phyloP scores from a whole-genome alignment of 2,888 invertebrate genomes.

The Papilio demoleus region DNA sequence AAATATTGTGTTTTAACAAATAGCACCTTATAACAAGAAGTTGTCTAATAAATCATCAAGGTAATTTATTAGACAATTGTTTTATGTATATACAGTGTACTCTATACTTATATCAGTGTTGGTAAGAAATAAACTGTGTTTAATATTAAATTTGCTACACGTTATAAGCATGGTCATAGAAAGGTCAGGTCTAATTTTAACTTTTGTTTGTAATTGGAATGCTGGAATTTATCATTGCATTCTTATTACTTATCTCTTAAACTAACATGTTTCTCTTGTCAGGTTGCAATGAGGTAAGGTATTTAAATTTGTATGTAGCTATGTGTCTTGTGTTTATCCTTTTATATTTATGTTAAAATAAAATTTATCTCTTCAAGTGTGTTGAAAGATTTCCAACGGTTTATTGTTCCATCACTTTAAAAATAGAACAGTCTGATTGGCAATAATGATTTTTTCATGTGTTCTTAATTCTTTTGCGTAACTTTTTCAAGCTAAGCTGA shows the following conservation, averaged over 20 bases:
- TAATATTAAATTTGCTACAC: conserved; percentile 6
- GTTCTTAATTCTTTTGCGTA: neutral
- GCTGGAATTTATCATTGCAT: conserved; percentile 23
- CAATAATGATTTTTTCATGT: conserved; percentile 7
- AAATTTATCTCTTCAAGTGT: conserved; percentile 1
- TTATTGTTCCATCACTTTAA: neutral
- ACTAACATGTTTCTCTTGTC: conserved; percentile 69
- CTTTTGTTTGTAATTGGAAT: conserved; percentile 30
- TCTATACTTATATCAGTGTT: conserved; percentile 9
- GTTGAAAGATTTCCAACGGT: neutral
- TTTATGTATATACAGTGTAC: conserved; percentile 19
- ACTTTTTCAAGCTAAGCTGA: neutral
- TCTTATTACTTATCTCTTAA: conserved; percentile 43
- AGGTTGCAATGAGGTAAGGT: conserved; percentile 78
- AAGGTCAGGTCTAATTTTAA: neutral
- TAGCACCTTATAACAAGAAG: conserved; percentile 16
- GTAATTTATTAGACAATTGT: conserved; percentile 22
- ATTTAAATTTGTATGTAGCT: conserved; percentile 68
- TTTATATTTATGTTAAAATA: conserved; percentile 48
- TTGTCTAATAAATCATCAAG: conserved; percentile 18
- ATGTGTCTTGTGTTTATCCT: conserved; percentile 59
- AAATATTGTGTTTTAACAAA: conserved; percentile 40
- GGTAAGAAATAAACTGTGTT: conserved; percentile 9
- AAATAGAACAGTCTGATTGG: conserved; percentile 2
- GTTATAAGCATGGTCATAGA: conserved; percentile 28